Conservation (phyloP, 2,888 invertebrate species). For the Drosophila pegasa region DNA sequence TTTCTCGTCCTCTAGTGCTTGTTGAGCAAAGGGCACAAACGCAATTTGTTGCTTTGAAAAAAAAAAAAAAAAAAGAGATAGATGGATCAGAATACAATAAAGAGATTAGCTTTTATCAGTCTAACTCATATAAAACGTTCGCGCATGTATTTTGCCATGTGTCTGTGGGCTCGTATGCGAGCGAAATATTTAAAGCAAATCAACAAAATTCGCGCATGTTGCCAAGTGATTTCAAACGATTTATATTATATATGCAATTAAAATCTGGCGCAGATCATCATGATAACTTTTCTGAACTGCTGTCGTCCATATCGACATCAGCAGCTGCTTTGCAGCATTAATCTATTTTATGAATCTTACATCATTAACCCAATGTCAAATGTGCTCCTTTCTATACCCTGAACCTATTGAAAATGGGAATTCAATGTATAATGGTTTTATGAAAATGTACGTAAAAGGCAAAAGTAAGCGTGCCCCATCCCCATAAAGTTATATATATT, state of each 20-base stretch:
- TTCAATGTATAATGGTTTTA: too few species aligned
- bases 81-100: neutral
- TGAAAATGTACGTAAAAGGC: too few species aligned
- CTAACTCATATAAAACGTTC: constrained; percentile 4
- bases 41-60: neutral
- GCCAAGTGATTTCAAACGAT: constrained; percentile 32
- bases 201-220: constrained; percentile 16
- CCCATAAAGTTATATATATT: too few species aligned
- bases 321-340: neutral
- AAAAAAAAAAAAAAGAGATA: neutral
- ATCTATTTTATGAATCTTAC: neutral
- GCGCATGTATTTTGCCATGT: neutral
- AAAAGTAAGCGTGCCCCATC: too few species aligned
- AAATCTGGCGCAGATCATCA: constrained; percentile 11
- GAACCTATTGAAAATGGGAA: too few species aligned
- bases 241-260: constrained; percentile 44
- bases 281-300: constrained; percentile 46
- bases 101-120: constrained; percentile 18
- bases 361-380: neutral
- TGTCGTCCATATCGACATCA: constrained; percentile 1
- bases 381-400: too few species aligned
- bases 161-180: neutral
- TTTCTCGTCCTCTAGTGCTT: neutral
- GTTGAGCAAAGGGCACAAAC: neutral
- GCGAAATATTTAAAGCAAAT: neutral